Base-by-base conservation (phyloP, 92 coral and sea anemone genomes). In the Muricea muricata region DNA sequence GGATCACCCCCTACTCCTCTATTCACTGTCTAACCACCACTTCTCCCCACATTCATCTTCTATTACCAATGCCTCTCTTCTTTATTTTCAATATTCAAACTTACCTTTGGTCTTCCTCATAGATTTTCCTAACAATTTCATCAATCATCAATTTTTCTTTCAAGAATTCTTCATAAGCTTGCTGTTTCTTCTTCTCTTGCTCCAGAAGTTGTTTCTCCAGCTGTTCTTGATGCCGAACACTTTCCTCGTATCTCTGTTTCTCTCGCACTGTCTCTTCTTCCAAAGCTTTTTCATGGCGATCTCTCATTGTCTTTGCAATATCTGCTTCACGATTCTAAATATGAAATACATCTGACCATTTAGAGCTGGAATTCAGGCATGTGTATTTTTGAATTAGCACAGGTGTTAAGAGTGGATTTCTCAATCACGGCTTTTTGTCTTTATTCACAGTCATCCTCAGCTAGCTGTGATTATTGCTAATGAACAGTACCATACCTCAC, bases 81-180 rank as follows among this genome's bases (percentile, higher is more conserved):
- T 0, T 23, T n/a, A 26, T 21, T 41, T 6, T 30, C 40, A 11
- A 28, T 1, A 12, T 23, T 6, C n/a, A 37, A 21, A 23, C 89
- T 60, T 61, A 92, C 98, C 98, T 90, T 72, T 96, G 94, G 77
- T 97, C 98, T 82, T 97, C 99, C 57, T 97, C 99, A 57, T 97
- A 97, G 68, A 97, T 97, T 92, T 96, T 96, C 48, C 99, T 75
- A 20, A 97, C 98, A 61, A 97, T 97, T 73, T 97, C 99, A 82
- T 97, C 99, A 87, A 97, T 97, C 99, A 97, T 97, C 40, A 97
- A 87, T 78, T 97, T 97, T 86, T 97, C 99, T 75, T 97, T 97
- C 75, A 97, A 87, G 91, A 97, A 97, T 45, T 97, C 99, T 48
- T 93, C 99, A 73, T 97, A 97, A 23, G 97, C 99, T 37, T 88